Conservation (phyloP, 1,140 invertebrate genomes). For the Sycophila sp. region DNA sequence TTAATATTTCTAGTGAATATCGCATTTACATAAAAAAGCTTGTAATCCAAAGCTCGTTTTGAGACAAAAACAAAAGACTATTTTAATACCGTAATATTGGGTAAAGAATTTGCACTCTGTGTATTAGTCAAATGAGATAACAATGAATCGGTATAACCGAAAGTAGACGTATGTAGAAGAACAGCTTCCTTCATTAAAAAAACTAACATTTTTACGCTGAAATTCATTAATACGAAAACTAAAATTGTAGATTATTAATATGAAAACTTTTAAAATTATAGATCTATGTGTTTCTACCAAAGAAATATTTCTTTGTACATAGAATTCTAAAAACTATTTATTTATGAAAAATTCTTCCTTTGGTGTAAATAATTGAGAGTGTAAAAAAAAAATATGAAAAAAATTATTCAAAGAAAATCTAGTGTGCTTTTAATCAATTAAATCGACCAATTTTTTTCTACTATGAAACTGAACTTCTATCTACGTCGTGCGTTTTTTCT, state of each 20-base stretch:
- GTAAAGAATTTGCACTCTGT: constrained; percentile 1
- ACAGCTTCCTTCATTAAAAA: not conserved
- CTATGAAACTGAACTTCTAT: constrained; percentile 2
- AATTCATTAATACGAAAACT: not conserved
- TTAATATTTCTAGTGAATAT: constrained; percentile 25
- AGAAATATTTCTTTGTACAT: not conserved
- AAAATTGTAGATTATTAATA: too few relatives aligned
- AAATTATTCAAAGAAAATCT: not conserved
- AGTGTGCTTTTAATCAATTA: not conserved
- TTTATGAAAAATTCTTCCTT: not conserved
- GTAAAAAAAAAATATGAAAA: not conserved
- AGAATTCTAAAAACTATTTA: not conserved
- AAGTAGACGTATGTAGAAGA: constrained; percentile 11
- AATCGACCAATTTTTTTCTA: constrained; percentile 12
- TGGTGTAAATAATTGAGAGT: not conserved
- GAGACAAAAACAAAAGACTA: constrained; percentile 30
- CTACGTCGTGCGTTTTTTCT: not conserved
- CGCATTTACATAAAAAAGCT: constrained; percentile 23
- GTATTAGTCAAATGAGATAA: not conserved
- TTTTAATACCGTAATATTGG: constrained; percentile 31
- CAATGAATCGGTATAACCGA: not conserved
- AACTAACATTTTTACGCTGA: not conserved
- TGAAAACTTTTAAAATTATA: too few relatives aligned
- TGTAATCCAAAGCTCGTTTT: constrained; percentile 19
- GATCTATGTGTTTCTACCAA: not conserved